Evolutionary conservation across 2,888 invertebrate genomes (phyloP).

Genomic region (Kuschelorhynchus macadamiae): DNA sequence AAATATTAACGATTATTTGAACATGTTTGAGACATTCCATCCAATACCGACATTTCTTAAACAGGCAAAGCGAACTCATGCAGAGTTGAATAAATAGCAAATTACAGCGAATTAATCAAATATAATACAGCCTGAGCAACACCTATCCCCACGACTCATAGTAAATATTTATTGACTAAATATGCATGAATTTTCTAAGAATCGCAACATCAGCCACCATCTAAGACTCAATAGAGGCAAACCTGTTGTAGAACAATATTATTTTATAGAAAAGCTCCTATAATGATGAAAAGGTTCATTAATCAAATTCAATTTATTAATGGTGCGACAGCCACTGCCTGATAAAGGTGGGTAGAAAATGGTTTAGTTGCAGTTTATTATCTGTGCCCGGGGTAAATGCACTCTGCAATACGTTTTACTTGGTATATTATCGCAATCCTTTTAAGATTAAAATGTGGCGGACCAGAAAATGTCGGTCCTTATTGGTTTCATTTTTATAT

Average conservation of each 20-base stretch:
- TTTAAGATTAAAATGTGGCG: too few species aligned
- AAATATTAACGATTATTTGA: too few species aligned
- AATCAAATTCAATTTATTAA: constrained; percentile 30
- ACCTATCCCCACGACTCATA: not conserved
- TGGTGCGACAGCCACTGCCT: constrained; percentile 17
- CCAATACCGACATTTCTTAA: too few species aligned
- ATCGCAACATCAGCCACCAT: not conserved
- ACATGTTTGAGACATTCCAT: too few species aligned
- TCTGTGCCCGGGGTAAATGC: constrained; percentile 19
- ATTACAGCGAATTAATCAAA: too few species aligned
- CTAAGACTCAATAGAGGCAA: constrained; percentile 12
- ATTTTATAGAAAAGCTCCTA: constrained; percentile 24
- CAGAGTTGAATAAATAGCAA: too few species aligned
- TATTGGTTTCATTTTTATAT: too few species aligned
- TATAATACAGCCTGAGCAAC: not conserved
- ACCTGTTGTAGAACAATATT: constrained; percentile 12
- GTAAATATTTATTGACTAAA: constrained; percentile 8
- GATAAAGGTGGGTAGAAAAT: constrained; percentile 30
- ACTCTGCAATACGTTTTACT: constrained; percentile 7
- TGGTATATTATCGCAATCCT: too few species aligned
- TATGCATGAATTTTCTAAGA: constrained; percentile 10
- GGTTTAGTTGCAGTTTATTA: constrained; percentile 21
- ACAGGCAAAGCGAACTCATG: too few species aligned
- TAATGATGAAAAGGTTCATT: constrained; percentile 24
- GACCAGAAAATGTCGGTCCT: too few species aligned